Percentiles rank a stretch among this genome's conserved stretches.
Conservation (phyloP, 2,113 vertebrate genomes). For the Bubo bubo region DNA sequence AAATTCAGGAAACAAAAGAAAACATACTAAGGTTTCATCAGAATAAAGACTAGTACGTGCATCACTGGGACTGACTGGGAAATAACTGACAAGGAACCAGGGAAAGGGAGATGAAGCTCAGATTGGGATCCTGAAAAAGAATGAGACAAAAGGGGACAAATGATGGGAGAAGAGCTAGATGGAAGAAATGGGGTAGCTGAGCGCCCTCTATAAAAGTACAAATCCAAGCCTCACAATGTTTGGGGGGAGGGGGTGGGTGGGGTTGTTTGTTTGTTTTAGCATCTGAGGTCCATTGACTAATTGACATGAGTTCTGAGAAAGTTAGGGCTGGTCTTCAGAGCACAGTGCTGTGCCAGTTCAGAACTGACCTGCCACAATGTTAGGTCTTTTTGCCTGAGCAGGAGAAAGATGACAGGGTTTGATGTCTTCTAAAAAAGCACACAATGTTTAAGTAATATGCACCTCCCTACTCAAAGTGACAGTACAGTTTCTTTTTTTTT, state of each 20-base stretch:
- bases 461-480: neutral
- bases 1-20: neutral
- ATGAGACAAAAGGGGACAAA: neutral
- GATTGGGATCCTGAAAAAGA: neutral
- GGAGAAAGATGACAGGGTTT: neutral
- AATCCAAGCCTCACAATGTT: neutral
- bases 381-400: neutral
- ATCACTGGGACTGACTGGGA: neutral
- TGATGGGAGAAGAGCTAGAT: neutral
- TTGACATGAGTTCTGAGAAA: neutral
- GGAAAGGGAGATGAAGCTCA: neutral
- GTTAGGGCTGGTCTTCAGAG: neutral
- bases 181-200: neutral
- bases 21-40: neutral
- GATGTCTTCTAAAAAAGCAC: neutral
- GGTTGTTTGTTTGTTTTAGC: neutral
- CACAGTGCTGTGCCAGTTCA: neutral
- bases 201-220: neutral
- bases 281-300: neutral
- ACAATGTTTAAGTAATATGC: neutral
- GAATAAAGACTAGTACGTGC: neutral
- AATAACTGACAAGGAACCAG: neutral
- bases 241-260: rapidly evolving
- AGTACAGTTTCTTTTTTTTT: too few relatives aligned
- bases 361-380: neutral